Conservation (phyloP, 2,113 vertebrate species). For the Arvicanthis niloticus region DNA sequence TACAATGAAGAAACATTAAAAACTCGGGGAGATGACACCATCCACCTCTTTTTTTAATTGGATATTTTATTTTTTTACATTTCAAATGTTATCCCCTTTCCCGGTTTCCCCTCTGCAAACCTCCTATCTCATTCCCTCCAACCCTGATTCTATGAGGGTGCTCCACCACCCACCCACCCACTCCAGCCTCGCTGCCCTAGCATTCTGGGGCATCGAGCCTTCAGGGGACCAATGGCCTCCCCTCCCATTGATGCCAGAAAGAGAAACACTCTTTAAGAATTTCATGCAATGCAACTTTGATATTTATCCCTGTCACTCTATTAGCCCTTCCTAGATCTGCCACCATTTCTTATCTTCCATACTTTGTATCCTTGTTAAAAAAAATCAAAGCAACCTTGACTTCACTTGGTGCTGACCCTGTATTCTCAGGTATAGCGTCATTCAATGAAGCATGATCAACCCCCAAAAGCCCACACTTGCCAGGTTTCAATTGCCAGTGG, state of each 20-base stretch:
- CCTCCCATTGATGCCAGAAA: too few relatives aligned
- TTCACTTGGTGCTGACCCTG: background rate
- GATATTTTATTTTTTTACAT: too few relatives aligned
- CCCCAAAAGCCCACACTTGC: background rate
- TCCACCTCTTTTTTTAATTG: slow-evolving; percentile 27
- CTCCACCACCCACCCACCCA: too few relatives aligned
- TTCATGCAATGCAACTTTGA: background rate
- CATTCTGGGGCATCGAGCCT: too few relatives aligned
- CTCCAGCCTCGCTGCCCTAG: too few relatives aligned
- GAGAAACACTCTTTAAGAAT: background rate
- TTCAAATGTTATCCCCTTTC: too few relatives aligned
- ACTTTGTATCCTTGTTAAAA: background rate
- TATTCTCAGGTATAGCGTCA: too few relatives aligned
- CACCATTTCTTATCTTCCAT: background rate
- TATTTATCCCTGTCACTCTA: background rate
- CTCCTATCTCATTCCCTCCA: too few relatives aligned
- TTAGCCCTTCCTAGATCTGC: background rate
- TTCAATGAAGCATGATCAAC: background rate
- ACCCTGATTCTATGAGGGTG: too few relatives aligned
- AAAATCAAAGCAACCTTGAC: background rate
- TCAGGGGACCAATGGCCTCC: too few relatives aligned
- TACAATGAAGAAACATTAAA: slow-evolving; percentile 54
- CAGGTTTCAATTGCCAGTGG: background rate
- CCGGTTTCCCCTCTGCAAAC: too few relatives aligned
- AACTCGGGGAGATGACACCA: background rate